phyloP scores from a whole-genome alignment of 1,140 invertebrate genomes.

The Tyrophagus putrescentiae region DNA sequence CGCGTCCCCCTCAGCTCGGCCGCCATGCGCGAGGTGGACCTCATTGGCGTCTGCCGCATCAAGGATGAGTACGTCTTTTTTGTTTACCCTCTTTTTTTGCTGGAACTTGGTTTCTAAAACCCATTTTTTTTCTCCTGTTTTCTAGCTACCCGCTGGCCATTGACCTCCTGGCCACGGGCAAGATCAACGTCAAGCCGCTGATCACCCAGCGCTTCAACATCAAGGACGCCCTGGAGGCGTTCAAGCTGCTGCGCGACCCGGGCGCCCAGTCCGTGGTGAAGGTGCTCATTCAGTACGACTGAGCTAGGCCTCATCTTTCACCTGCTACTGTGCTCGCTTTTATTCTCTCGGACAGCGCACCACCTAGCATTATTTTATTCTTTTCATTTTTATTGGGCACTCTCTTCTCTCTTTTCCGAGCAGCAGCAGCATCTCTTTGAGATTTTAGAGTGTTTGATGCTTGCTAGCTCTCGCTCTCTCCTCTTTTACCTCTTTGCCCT shows the following conservation, averaged over 20 bases:
- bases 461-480: too few relatives aligned
- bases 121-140: background rate
- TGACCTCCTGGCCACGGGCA: conserved; percentile 47
- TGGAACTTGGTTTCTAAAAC: background rate
- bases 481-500: too few relatives aligned
- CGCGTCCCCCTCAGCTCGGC: conserved; percentile 64
- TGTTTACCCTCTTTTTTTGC: background rate
- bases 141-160: conserved; percentile 68
- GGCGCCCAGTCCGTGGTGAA: conserved; percentile 53
- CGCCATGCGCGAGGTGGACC: conserved; percentile 64
- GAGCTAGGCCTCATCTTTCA: too few relatives aligned
- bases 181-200: conserved; percentile 67
- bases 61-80: conserved; percentile 63
- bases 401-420: too few relatives aligned
- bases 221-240: conserved; percentile 68
- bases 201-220: conserved; percentile 77
- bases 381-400: too few relatives aligned
- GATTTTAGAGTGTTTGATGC: too few relatives aligned
- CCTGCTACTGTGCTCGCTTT: too few relatives aligned
- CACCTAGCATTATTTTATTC: too few relatives aligned
- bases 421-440: too few relatives aligned
- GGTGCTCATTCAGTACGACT: conserved; percentile 62
- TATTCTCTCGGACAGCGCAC: too few relatives aligned
- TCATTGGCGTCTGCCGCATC: conserved; percentile 77
- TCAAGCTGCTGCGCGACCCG: conserved; percentile 53